A percentile compares a stretch with the other conserved stretches of the same genome.
Evolutionary conservation across 2,888 invertebrate species (phyloP).

Genomic region (Hedya salicella): DNA sequence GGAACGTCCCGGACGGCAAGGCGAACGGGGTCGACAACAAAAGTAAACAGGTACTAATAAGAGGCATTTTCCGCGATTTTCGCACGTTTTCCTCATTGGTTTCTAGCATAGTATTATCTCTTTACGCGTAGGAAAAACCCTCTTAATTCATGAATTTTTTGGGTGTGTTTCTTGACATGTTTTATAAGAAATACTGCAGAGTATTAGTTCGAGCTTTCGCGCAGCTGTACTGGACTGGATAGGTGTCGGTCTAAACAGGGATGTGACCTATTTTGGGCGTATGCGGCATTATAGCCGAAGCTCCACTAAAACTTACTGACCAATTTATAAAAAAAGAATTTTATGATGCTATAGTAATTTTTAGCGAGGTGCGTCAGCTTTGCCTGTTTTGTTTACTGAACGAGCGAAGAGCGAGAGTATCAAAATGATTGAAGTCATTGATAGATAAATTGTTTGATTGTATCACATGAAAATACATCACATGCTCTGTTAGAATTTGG

Average conservation of each 20-base stretch:
- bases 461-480: slow-evolving; percentile 33
- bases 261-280: slow-evolving; percentile 79
- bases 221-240: slow-evolving; percentile 64
- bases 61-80: slow-evolving; percentile 59
- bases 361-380: slow-evolving; percentile 18
- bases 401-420: not conserved
- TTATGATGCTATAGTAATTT: slow-evolving; percentile 26
- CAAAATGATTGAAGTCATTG: slow-evolving; percentile 22
- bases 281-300: slow-evolving; percentile 53
- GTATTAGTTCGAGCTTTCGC: slow-evolving; percentile 64
- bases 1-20: slow-evolving; percentile 80
- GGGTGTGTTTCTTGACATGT: slow-evolving; percentile 30
- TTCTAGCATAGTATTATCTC: slow-evolving; percentile 37
- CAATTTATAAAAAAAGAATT: slow-evolving; percentile 36
- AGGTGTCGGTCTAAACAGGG: slow-evolving; percentile 70
- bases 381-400: not conserved
- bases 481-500: slow-evolving; percentile 25
- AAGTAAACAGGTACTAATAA: slow-evolving; percentile 83
- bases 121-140: not conserved
- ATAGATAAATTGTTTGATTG: slow-evolving; percentile 33
- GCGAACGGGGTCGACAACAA: slow-evolving; percentile 85
- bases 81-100: slow-evolving; percentile 50
- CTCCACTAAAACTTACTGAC: slow-evolving; percentile 25
- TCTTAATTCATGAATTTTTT: slow-evolving; percentile 40
- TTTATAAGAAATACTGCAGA: slow-evolving; percentile 41